Evolutionary conservation across 2,113 vertebrate species (phyloP), one percentile per base, ranked within the genome.

Genomic region (Bostrychus sinensis): DNA sequence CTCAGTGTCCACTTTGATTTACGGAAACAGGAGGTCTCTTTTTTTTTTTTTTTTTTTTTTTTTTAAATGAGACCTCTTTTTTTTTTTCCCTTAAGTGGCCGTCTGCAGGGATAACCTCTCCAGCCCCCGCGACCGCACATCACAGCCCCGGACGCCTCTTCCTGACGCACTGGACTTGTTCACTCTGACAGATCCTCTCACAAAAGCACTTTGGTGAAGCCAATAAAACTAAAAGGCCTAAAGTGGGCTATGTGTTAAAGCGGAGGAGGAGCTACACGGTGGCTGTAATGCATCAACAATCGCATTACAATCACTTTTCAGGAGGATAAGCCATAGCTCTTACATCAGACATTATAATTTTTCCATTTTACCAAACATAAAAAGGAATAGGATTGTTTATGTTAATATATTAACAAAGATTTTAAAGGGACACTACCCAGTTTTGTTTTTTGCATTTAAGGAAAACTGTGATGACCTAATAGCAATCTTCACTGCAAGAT

Each of bases 11-110:
- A 3, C 22, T 1, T 19, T 82, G 81, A 86, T 86, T 82, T 80
- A 83, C 79, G 56, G 72, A 64, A 77, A 73, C 80, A 85, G 71
- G 62, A 76, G 72, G 77, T 56, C 57, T 60, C 45, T 54, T 2
- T 57, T 38, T 59, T 28, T 28, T 30, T 30, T 30, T 30, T 30
- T 30, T 30, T 30, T 30, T 30, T 30, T 30, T 30, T 32, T 56
- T 71, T 26, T n/a, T n/a, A n/a, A n/a, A n/a, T n/a, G n/a, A n/a
- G n/a, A n/a, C n/a, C n/a, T n/a, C n/a, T n/a, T n/a, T n/a, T n/a
- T n/a, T n/a, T n/a, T n/a, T n/a, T n/a, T n/a, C n/a, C n/a, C n/a
- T n/a, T 58, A 71, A 64, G 59, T 20, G 36, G 20, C 57, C n/a
- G 41, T 2, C 41, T 54, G 38, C 6, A 1, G 4, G 0, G 34